Base-by-base conservation (phyloP, 2,888 invertebrate genomes). In the Leucophenga maculata region DNA sequence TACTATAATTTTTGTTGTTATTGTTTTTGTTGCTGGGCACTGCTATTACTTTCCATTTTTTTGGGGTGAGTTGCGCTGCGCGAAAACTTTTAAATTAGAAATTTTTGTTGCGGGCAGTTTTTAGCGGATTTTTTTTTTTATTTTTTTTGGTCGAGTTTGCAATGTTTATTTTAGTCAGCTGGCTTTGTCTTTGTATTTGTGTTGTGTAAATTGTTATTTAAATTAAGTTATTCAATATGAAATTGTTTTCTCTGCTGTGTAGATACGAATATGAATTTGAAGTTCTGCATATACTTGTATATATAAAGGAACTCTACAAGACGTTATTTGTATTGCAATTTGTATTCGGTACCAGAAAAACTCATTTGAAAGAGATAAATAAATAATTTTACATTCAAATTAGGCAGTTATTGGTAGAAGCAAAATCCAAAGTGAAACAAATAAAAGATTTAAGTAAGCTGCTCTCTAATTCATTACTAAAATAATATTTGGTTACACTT, bases 41-140 rank as follows among this genome's bases (percentile, higher is more conserved):
- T 20, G n/a, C 18, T 60, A 31, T 67, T 68, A 67, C 71, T 76
- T 73, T 54, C 22, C 65, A 26, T 50, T 16, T 31, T 16, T 66
- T 52, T 22, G 16, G 44, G 65, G 55, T 16, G 57, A 20, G 67
- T 57, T 60, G 46, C 50, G 57, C 44, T 6, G 78, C 74, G 80
- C 72, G 83, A 83, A 66, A 83, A 81, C 82, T 81, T 81, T 83
- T 81, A 81, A 81, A 81, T 81, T 81, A 83, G 83, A 81, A 83
- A 81, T 81, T 81, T 81, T 81, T 82, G 81, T 76, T 81, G 75
- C 80, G 74, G 75, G 83, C 72, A 68, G 65, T 52, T 70, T 59
- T 39, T 26, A 55, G 18, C 68, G 18, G 57, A 18, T 16, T 54
- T 46, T 22, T 20, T 70, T 55, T 69, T 16, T 75, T 60, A 71